phyloP scores from a whole-genome alignment of 2,797 vertebrate genomes.

The Tenualosa ilisha region DNA sequence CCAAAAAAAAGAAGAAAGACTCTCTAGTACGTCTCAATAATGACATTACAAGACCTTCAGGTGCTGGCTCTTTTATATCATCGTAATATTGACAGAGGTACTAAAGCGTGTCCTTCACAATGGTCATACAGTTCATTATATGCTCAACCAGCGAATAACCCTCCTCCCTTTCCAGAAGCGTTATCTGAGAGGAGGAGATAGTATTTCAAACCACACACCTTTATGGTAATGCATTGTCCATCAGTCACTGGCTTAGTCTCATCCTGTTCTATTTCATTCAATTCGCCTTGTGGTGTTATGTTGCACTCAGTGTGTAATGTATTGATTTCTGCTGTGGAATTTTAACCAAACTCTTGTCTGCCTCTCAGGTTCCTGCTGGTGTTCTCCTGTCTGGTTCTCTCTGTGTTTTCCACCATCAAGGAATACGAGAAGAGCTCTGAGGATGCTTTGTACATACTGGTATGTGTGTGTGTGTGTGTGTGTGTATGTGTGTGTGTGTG shows the following conservation, averaged over 20 bases:
- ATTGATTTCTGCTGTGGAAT: conserved; percentile 2
- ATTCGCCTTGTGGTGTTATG: background rate
- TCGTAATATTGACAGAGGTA: conserved; percentile 14
- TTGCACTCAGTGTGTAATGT: background rate
- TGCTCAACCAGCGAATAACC: background rate
- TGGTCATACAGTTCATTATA: background rate
- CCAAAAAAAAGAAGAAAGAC: conserved; percentile 1
- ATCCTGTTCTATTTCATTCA: background rate
- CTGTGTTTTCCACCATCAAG: conserved; percentile 96
- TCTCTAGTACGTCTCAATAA: conserved; percentile 18
- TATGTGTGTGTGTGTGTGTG: conserved; percentile 60
- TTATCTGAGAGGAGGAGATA: background rate
- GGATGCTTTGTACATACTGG: conserved; percentile 95
- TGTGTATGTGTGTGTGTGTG: too few species aligned
- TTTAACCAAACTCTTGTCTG: background rate
- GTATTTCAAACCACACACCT: background rate
- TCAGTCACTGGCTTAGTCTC: background rate
- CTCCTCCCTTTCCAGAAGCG: background rate
- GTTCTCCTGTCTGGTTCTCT: conserved; percentile 95
- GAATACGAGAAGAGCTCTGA: conserved; percentile 97
- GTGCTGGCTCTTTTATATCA: background rate
- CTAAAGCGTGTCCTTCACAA: conserved; percentile 21
- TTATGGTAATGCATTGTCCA: background rate
- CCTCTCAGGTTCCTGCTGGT: conserved; percentile 89
- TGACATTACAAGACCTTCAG: conserved; percentile 32